Base-by-base conservation (phyloP, 2,797 vertebrate genomes). In the Eulemur albifrons region DNA sequence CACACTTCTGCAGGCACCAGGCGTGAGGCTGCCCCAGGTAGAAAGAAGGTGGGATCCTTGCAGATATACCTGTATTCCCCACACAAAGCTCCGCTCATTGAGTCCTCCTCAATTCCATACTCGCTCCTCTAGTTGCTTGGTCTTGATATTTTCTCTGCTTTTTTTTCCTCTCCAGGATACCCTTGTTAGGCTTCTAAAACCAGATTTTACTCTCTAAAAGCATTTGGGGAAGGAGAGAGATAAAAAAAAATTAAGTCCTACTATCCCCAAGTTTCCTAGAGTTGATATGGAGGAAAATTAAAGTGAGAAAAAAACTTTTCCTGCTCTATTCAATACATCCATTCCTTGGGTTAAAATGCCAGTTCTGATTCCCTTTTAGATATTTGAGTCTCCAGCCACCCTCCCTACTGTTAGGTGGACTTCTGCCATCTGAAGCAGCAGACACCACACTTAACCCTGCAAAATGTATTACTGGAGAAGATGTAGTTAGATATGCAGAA, bases 341-440 rank as follows among this genome's bases (percentile, higher is more conserved):
- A 3, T 43, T 65, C 77, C 48, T 9, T 32, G 95, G 95, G 94
- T 85, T 76, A 91, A 95, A 86, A 95, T 38, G 92, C 76, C 82
- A 63, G 73, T 40, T 95, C 88, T 82, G 79, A 77, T 63, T 94
- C 90, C 67, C 90, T 88, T 92, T 94, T 82, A 75, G 95, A 85
- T 82, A 72, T 54, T 84, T 5, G 40, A 63, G 69, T 89, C 95
- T 94, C 85, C 72, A 92, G 79, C 88, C 92, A 82, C 65, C 90
- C 96, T 88, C 90, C 96, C 95, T 73, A 93, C 97, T 94, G 97
- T 27, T 69, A 70, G 76, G 96, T 91, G 97, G 97, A 94, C 95
- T 95, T 89, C 70, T 96, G 97, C 97, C 97, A 97, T 97, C 95
- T 97, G 97, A 98, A 96, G 92, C 94, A 93, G 95, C 97, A 98